phyloP scores from a whole-genome alignment of 1,140 invertebrate species.

The Holotrichia oblita region DNA sequence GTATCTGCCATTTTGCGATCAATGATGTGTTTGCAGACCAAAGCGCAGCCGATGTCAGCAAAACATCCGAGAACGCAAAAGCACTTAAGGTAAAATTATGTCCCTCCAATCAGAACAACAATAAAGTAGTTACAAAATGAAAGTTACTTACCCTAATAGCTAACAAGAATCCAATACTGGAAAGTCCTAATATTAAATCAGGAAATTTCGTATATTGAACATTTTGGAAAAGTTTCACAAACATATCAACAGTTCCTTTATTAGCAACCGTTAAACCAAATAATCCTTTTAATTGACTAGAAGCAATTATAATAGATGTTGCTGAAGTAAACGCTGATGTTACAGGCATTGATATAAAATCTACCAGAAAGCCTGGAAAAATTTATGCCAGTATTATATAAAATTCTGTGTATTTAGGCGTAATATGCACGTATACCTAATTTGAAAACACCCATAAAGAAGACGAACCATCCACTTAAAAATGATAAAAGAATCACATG shows the following conservation, averaged over 20 bases:
- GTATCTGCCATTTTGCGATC: no score
- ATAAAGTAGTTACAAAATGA: background rate
- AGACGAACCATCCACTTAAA: slow-evolving; percentile 77
- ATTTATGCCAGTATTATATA: background rate
- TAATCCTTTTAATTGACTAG: slow-evolving; percentile 87
- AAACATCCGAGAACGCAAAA: no score
- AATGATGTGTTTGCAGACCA: no score
- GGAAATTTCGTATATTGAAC: slow-evolving; percentile 64
- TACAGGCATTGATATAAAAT: slow-evolving; percentile 92
- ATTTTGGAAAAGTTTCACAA: slow-evolving; percentile 69
- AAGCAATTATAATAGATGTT: slow-evolving; percentile 89
- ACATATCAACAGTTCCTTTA: slow-evolving; percentile 66
- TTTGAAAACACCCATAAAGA: slow-evolving; percentile 80
- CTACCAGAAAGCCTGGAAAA: slow-evolving; percentile 86
- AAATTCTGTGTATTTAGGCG: no score
- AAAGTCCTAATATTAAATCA: slow-evolving; percentile 73
- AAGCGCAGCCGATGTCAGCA: no score
- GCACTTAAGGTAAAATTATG: no score
- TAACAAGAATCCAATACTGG: slow-evolving; percentile 72
- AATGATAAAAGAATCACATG: slow-evolving; percentile 84
- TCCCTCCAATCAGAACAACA: slow-evolving; percentile 44
- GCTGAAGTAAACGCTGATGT: slow-evolving; percentile 94
- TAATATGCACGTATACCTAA: slow-evolving; percentile 68
- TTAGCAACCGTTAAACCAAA: slow-evolving; percentile 76
- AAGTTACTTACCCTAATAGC: slow-evolving; percentile 67